Evolutionary conservation across 2,888 invertebrate genomes (phyloP), one percentile per base, ranked within the genome.

Genomic region (Laothoe populi): DNA sequence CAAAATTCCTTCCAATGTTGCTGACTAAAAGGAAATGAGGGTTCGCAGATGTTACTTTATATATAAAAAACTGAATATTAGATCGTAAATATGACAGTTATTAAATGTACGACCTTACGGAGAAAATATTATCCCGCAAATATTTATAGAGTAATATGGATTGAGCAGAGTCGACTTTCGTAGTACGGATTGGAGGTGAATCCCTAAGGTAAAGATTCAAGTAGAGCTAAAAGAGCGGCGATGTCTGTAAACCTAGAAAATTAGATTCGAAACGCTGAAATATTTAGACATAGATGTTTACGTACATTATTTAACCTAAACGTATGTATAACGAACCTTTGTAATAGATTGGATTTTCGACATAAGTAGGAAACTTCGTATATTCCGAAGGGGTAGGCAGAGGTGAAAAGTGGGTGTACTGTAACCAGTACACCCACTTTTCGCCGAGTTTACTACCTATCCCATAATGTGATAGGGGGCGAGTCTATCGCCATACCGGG

Each of bases 1-100:
- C 81, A 78, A 83, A 84, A 86, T 84, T 87, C 77, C 81, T 70
- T 70, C 81, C 80, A 80, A 82, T 77, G 82, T 80, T 78, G 77
- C 77, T 76, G 73, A 73, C 79, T 82, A 75, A 74, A 73, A 75
- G 77, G 81, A 76, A 83, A 87, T 84, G 79, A 82, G 84, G 84
- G 85, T 80, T 75, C 74, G 79, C 86, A 87, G 84, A 84, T 82
- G 81, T 78, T 78, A 42, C 57, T 45, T 23, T 11, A 74, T 76
- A 70, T 73, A 74, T 70, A 74, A 78, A 75, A 78, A 76, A 75
- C 74, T 73, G 78, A 79, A 80, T 81, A 84, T 84, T 78, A 77
- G 72, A 72, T 77, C 77, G 75, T 82, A 78, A 82, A 80, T 72
- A 79, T 74, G 81, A 77, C 82, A 81, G 78, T 80, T 82, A 83